phyloP scores from a whole-genome alignment of 2,888 invertebrate species.

The Mythimna pallens region DNA sequence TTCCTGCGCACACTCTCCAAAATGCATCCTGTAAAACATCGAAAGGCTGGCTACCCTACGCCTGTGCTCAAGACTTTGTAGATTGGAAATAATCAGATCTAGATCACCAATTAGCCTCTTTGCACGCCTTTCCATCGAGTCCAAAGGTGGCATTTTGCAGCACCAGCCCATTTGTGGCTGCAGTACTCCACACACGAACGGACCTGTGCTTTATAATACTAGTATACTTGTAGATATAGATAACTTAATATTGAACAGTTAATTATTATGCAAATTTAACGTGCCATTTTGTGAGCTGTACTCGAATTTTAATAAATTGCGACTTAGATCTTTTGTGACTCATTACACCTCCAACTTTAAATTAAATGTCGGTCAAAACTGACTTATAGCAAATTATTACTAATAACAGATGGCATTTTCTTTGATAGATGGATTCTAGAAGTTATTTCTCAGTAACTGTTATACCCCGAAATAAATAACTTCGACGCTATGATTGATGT shows the following conservation, averaged over 20 bases:
- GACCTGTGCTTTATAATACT: too few species aligned
- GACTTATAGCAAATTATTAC: background rate
- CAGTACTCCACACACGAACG: too few species aligned
- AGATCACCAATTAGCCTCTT: too few species aligned
- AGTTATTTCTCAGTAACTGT: background rate
- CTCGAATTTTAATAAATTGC: background rate
- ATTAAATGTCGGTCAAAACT: background rate
- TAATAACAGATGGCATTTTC: background rate
- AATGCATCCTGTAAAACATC: too few species aligned
- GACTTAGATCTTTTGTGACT: background rate
- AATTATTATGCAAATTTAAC: conserved; percentile 7
- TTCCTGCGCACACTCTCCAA: too few species aligned
- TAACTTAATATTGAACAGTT: background rate
- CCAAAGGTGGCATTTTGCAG: too few species aligned
- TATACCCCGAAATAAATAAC: background rate
- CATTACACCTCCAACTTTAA: background rate
- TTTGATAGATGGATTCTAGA: background rate
- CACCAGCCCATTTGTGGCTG: too few species aligned
- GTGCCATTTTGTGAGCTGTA: background rate
- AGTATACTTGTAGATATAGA: too few species aligned
- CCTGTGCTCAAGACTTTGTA: too few species aligned
- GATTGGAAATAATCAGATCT: too few species aligned
- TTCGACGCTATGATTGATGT: background rate
- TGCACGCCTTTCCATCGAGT: too few species aligned
- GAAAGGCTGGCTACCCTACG: too few species aligned